Conservation (phyloP, 2,113 vertebrate genomes). For the Stegostoma tigrinum region DNA sequence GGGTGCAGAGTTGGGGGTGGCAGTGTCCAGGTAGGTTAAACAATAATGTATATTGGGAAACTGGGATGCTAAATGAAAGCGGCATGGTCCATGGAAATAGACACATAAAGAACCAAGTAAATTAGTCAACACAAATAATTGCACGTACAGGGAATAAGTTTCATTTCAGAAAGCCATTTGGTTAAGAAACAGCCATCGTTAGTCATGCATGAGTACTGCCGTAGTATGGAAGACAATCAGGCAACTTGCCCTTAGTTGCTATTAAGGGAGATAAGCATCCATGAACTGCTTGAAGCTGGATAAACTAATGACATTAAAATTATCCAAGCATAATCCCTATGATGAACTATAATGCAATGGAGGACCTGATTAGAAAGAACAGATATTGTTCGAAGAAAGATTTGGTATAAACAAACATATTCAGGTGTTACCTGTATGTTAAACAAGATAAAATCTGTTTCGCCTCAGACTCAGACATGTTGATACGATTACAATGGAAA, state of each 20-base stretch:
- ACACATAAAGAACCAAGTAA: neutral
- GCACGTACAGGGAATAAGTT: neutral
- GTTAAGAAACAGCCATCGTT: conserved; percentile 1
- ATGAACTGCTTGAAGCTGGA: neutral
- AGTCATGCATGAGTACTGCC: neutral
- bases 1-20: too few species aligned
- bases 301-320: conserved; percentile 19
- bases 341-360: neutral
- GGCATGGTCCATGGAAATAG: neutral
- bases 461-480: neutral
- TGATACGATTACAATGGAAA: neutral
- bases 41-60: neutral
- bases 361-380: neutral
- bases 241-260: neutral
- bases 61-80: neutral
- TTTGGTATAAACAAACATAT: neutral
- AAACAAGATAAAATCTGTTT: neutral
- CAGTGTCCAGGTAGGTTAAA: neutral
- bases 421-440: neutral
- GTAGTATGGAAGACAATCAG: neutral
- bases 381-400: neutral
- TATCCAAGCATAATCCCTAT: neutral
- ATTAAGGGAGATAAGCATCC: conserved; percentile 19
- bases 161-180: conserved; percentile 13
- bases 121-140: conserved; percentile 12